A percentile compares a stretch with the other conserved stretches of the same genome.
phyloP scores from a whole-genome alignment of 2,113 vertebrate species.

The Ciconia maguari region DNA sequence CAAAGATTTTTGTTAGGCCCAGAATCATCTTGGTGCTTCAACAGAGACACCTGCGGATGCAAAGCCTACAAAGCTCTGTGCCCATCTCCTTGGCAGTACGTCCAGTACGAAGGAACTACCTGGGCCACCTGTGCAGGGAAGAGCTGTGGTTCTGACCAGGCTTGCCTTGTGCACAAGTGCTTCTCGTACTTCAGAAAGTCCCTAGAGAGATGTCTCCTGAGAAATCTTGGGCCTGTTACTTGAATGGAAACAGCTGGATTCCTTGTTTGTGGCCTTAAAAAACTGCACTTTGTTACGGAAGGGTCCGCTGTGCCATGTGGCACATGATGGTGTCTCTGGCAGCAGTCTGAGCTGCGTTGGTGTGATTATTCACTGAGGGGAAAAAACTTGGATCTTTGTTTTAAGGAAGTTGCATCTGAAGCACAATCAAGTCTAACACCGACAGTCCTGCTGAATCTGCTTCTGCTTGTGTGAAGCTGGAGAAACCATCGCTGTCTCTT shows the following conservation, averaged over 20 bases:
- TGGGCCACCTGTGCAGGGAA: background rate
- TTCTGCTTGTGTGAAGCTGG: background rate
- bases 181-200: background rate
- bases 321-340: rapidly evolving
- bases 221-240: background rate
- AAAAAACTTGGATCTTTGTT: too few relatives aligned
- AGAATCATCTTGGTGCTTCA: background rate
- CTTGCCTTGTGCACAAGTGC: background rate
- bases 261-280: background rate
- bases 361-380: background rate
- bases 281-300: background rate
- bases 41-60: background rate
- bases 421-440: background rate
- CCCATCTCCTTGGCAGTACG: background rate
- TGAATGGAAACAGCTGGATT: background rate
- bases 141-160: background rate
- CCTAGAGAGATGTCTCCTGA: background rate
- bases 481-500: background rate
- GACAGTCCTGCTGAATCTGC: background rate
- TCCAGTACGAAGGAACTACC: background rate
- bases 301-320: rapidly evolving
- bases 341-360: background rate
- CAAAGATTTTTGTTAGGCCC: background rate
- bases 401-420: background rate
- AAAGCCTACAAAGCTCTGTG: background rate